Evolutionary conservation across 2,888 invertebrate genomes (phyloP), one percentile per base, ranked within the genome.

Genomic region (Acleris laterana): DNA sequence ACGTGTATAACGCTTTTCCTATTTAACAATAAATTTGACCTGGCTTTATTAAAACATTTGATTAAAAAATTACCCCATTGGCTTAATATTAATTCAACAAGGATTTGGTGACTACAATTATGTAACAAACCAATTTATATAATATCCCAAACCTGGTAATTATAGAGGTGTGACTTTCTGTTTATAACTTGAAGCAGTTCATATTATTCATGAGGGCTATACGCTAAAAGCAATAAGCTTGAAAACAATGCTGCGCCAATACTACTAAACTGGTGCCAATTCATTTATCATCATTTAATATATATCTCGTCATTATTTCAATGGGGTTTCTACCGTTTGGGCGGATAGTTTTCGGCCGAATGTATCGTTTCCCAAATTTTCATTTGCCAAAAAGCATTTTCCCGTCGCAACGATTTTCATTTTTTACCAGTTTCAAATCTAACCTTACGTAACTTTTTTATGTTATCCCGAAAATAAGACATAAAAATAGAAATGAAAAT

Each of bases 81-180:
- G 79, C 82, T 83, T 83, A 75, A 72, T 69, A 79, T 80, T 81
- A 81, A 78, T 79, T 76, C 75, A 83, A 83, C 78, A 74, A 77
- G 80, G 83, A 84, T 81, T 84, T 84, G 87, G 86, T 87, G 82
- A 82, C 80, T 78, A 76, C 76, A 75, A 75, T 74, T 76, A 75
- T 77, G 19, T 58, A 62, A 58, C 57, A 57, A 42, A 25, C 20
- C 16, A 17, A 22, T 49, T 49, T 64, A 44, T 55, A 49, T 51
- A 49, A 55, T 48, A 59, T 22, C 46, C n/a, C 9, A 53, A 64
- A 42, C 25, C 48, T 22, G 38, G 19, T 60, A 55, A 11, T 20
- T n/a, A 42, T 22, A 16, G 25, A 53, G 48, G 49, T 64, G 42
- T 48, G 17, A 52, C 52, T 52, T 38, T 19, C 6, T 46, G 28